A percentile compares a stretch with the other conserved stretches of the same genome.
Conservation (phyloP, 2,888 invertebrate species). For the Lasioglossum lativentre region DNA sequence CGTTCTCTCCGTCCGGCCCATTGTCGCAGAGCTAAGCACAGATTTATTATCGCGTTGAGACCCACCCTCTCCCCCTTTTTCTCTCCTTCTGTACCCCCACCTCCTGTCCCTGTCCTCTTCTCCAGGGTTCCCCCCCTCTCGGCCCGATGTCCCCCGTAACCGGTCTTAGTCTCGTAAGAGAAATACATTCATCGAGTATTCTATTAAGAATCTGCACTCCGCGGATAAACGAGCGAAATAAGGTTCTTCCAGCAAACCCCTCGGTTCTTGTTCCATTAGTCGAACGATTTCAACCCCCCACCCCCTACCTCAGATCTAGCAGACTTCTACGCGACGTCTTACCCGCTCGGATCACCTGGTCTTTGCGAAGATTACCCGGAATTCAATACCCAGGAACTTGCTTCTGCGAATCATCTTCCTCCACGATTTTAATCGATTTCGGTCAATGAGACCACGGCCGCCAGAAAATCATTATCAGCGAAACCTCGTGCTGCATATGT, state of each 20-base stretch:
- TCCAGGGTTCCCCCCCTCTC: constrained; percentile 37
- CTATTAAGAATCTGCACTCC: constrained; percentile 81
- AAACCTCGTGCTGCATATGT: neutral
- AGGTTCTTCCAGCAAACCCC: constrained; percentile 65
- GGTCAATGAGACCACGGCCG: neutral
- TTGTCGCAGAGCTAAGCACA: constrained; percentile 81
- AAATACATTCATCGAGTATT: constrained; percentile 82
- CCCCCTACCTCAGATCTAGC: constrained; percentile 33
- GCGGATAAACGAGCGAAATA: constrained; percentile 77
- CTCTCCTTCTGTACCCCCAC: constrained; percentile 23
- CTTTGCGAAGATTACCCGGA: constrained; percentile 55
- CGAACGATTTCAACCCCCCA: constrained; percentile 68
- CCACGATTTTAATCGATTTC: neutral
- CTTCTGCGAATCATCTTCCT: constrained; percentile 3
- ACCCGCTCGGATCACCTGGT: constrained; percentile 55
- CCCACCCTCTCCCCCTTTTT: constrained; percentile 52
- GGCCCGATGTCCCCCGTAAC: constrained; percentile 63
- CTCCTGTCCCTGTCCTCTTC: constrained; percentile 36
- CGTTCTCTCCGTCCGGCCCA: constrained; percentile 74
- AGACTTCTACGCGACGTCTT: constrained; percentile 47
- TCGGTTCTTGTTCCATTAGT: constrained; percentile 71
- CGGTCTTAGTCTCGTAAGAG: constrained; percentile 77
- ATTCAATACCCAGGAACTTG: constrained; percentile 27
- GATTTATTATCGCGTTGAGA: constrained; percentile 80
- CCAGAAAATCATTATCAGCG: neutral